Evolutionary conservation across 2,113 vertebrate genomes (phyloP), one percentile per base, ranked within the genome.

Genomic region (Corvus hawaiiensis): DNA sequence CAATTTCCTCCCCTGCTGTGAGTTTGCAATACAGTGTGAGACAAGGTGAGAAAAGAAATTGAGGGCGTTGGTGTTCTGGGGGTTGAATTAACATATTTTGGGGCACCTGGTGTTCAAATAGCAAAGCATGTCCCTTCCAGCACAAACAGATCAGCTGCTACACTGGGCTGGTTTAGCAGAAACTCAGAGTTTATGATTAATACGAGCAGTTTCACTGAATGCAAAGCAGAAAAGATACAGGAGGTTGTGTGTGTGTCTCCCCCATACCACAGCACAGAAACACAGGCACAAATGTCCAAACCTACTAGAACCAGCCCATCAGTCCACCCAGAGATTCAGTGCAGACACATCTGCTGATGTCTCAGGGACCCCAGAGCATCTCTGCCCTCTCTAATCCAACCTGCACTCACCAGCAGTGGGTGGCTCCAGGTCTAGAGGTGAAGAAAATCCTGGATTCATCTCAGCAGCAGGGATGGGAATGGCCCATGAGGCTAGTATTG

Each of bases 1-100:
- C 92, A 69, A 59, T 54, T 72, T 92, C 87, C 90, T 79, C 39
- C 73, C 43, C 93, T 93, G 93, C 94, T 85, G 87, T 67, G 84
- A 74, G 93, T 85, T 90, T 94, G 84, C 52, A 73, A 87, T 84
- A 67, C 87, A 95, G 89, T 46, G 86, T 67, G 74, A 72, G 78
- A 85, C 5, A 8, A 81, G 85, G 58, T 0, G 17, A 86, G 83
- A 89, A 78, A 39, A 69, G 52, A 20, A 68, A 13, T 0, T 9
- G 67, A 83, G 22, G 43, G 22, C 28, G 39, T 44, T 91, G 79
- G 58, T 88, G 43, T 86, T 86, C 67, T 32, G 46, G 54, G 73
- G 48, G 78, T 68, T 90, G 76, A 83, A 93, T 88, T 66, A 46
- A 48, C 35, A 9, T n/a, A 54, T 64, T 92, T 90, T 51, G 30